Base-by-base conservation (phyloP, 2,797 vertebrate genomes). In the Silurus aristotelis region DNA sequence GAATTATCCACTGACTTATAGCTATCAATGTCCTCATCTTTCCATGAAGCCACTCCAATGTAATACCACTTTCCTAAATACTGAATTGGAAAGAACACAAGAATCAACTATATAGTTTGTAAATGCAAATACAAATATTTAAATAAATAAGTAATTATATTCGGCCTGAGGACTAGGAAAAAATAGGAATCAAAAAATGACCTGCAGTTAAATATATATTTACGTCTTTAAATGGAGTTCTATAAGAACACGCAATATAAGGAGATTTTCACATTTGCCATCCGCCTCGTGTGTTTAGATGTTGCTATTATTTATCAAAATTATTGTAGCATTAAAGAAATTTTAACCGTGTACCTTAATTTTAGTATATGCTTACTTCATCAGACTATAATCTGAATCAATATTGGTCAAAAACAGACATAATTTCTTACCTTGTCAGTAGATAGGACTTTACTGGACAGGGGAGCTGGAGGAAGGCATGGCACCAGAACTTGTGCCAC, bases 51-150 rank as follows among this genome's bases (percentile, higher is more conserved):
- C 5, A 75, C 87, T 75, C 87, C 87, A 68, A 89, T 48, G 48
- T 61, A 89, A 86, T 89, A 55, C 89, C 89, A 89, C 60, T 83
- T 76, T 67, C 89, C 89, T 52, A 88, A 75, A 73, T 87, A 89
- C 87, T 89, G 78, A 31, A 87, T n/a, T 19, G 5, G 25, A 84
- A 52, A 73, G 14, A 38, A 8, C 1, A 80, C 9, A 48, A 48
- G 25, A 64, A 63, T n/a, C 76, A 14, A 46, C 31, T 38, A 13
- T 14, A 63, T 63, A 12, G 56, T 78, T 27, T 60, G 56, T 78
- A 6, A 38, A 46, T 46, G 15, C 5, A 58, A 46, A 63, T 43
- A n/a, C n/a, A 27, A 2, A 52, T 52, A 52, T 52, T 7, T 10
- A 52, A 52, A 52, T 10, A 52, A 52, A 52, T 52, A 52, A 52